Base-by-base conservation (phyloP, 2,888 invertebrate species). In the Drosophila helvetica region DNA sequence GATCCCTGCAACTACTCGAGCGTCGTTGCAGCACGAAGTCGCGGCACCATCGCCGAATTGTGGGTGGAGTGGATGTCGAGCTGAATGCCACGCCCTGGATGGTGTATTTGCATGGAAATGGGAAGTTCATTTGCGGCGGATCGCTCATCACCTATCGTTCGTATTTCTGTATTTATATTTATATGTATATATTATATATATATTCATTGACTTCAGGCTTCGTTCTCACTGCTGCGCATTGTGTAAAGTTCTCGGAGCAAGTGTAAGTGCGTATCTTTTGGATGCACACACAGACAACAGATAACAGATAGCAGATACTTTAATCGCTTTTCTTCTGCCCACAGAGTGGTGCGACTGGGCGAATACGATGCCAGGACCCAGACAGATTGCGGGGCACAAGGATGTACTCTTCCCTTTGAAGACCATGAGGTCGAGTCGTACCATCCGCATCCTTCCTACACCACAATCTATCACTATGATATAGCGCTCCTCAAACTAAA, bases 151-250 rank as follows among this genome's bases (percentile, higher is more conserved):
- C 22, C 19, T 22, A 33, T 22, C 45, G 60, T 60, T 6, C 22
- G 45, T 60, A 57, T 19, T 15, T 10, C 0, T 30, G 45, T 60
- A 57, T 19, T 15, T 10, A 0, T 7, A 8, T 10, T 10, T 15
- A 0, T 3, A 0, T 30, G 45, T 60, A 57, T 19, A n/a, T n/a
- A n/a, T 15, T 10, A 0, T 7, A 8, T 10, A 7, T 15, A 0
- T 3, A 0, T 18, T 7, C 0, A 8, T 4, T 17, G 1, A 5
- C n/a, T 33, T 7, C 17, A 61, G 60, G 30, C 8, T 61, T 61
- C 15, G 46, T 59, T 15, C 18, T 61, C 17, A 47, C 61, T 22
- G 18, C 61, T 3, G 60, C 61, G 1, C 46, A 22, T n/a, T 61
- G 61, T 22, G 19, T 18, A n/a, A 0, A 1, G 8, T 8, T 4